Evolutionary conservation across 2,113 vertebrate species (phyloP), one percentile per base, ranked within the genome.

Genomic region (Lophura nycthemera): DNA sequence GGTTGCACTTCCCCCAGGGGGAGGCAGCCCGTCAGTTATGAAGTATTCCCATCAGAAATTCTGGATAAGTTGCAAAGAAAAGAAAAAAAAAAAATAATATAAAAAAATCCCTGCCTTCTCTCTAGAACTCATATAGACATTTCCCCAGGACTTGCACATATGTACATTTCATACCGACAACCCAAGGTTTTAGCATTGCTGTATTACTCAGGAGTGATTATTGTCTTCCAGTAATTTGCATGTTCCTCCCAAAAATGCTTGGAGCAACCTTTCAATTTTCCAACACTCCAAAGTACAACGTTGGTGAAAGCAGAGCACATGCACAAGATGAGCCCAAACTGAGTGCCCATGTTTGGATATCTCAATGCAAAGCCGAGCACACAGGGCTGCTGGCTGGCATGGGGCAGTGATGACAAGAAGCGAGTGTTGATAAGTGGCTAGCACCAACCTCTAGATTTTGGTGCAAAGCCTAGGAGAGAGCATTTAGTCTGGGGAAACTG

Each of bases 31-130:
- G 86, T 85, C 69, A 50, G 57, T 40, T 83, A 54, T 60, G 82
- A 96, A 92, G 57, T 52, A 91, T 88, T 95, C 54, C 86, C 73
- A 81, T 43, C 59, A 95, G 78, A 92, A 92, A 92, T 91, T 71
- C 66, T 24, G 40, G 69, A n/a, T 57, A 85, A 88, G 4, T 71
- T 88, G 34, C 42, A 85, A 92, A 81, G 63, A 64, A 40, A 57
- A 57, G 6, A 20, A 57, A 57, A 32, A 38, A 19, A 11, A 50
- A 50, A 3, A 27, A 38, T 38, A 38, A 38, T 38, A 29, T 29
- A 77, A 63, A 66, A 15, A 71, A 64, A 15, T 38, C 38, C 10
- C 52, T 61, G 60, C 65, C 34, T 88, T 56, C 14, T 83, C 40
- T 74, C 42, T 79, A 71, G 79, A 64, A 11, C 50, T 48, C 16